phyloP scores from a whole-genome alignment of 2,888 invertebrate genomes.

The Sycophila texana region DNA sequence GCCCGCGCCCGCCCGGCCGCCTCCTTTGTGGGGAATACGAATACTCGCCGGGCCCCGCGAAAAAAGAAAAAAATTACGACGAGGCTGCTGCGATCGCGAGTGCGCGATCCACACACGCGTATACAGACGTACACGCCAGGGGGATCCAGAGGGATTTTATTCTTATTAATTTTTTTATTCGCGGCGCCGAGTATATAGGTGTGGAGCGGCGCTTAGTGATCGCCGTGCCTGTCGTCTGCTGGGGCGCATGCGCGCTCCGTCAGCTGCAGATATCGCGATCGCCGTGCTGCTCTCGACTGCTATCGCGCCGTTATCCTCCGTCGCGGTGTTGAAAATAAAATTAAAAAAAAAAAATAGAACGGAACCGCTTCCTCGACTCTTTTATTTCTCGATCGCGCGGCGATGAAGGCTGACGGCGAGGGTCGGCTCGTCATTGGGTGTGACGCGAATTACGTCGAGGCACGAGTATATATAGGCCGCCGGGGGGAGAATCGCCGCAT shows the following conservation, averaged over 20 bases:
- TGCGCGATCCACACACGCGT: too few species aligned
- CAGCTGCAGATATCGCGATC: not conserved
- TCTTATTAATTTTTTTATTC: constrained; percentile 1
- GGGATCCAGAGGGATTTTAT: not conserved
- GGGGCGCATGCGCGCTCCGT: constrained; percentile 4
- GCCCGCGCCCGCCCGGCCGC: not conserved
- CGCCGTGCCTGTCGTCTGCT: constrained; percentile 29
- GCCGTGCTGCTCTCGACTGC: not conserved
- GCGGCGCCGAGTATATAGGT: not conserved
- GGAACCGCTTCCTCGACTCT: too few species aligned
- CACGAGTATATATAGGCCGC: too few species aligned
- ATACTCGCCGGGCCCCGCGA: not conserved
- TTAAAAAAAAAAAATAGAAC: too few species aligned
- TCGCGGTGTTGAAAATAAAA: not conserved
- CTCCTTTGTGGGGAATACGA: not conserved
- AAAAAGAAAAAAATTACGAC: not conserved
- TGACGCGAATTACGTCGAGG: too few species aligned
- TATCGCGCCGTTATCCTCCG: too few species aligned
- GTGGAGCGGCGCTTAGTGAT: constrained; percentile 30
- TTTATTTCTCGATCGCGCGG: too few species aligned
- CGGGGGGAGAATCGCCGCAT: too few species aligned
- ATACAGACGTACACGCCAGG: not conserved
- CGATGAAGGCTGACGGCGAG: too few species aligned
- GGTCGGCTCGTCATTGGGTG: too few species aligned
- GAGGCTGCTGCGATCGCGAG: too few species aligned